These are phyloP conservation scores for Phocoena sinus DNA, from an alignment of 2,113 vertebrate species.

Conservation along the genomic window DNA sequence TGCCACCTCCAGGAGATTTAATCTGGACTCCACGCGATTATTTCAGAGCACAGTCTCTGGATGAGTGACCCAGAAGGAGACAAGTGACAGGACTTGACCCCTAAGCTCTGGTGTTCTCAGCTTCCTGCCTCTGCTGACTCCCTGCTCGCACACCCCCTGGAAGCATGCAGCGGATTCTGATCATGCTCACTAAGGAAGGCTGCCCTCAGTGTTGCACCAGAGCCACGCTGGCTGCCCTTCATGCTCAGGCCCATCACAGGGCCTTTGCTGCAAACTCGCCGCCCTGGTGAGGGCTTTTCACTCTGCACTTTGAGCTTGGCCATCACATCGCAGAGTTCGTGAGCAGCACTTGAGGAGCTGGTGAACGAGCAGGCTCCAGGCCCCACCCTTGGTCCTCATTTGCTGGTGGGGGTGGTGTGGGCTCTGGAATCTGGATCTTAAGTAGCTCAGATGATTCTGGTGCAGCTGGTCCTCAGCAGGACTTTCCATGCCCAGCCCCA, in stretches of 20 bases:
- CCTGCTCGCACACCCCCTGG: not conserved
- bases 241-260: not conserved
- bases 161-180: not conserved
- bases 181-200: not conserved
- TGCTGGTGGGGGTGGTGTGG: not conserved
- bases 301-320: not conserved
- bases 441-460: not conserved
- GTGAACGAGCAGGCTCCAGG: not conserved
- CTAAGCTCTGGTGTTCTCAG: not conserved
- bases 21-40: fast-evolving
- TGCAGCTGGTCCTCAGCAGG: not conserved
- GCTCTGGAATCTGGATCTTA: not conserved
- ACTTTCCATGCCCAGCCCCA: not conserved
- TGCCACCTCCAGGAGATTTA: not conserved
- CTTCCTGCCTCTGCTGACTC: not conserved
- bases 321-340: not conserved
- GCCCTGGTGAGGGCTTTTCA: not conserved
- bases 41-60: not conserved
- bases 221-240: not conserved
- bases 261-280: not conserved
- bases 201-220: not conserved
- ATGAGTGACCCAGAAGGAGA: not conserved
- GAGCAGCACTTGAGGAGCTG: not conserved
- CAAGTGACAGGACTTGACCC: not conserved
- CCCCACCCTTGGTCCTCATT: not conserved